Evolutionary conservation across 2,888 invertebrate species (phyloP).

Genomic region (Odontocolon sp.): DNA sequence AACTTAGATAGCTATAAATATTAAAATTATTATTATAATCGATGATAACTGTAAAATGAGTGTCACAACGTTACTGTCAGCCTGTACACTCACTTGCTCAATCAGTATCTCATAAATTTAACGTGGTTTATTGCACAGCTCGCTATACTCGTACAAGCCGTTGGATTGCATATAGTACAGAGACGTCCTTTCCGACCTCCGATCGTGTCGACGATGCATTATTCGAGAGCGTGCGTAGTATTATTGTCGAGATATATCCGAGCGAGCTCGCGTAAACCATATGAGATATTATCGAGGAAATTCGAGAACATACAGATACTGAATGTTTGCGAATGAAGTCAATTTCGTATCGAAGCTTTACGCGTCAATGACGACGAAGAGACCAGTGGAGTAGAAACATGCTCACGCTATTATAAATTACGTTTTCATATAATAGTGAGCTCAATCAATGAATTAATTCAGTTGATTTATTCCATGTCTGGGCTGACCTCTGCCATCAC

Average conservation of each 20-base stretch:
- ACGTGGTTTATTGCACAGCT: constrained; percentile 31
- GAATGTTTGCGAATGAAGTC: constrained; percentile 26
- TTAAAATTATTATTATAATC: too few relatives aligned
- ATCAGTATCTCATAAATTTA: constrained; percentile 31
- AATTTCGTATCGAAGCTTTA: constrained; percentile 59
- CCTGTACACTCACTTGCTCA: not conserved
- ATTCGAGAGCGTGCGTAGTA: constrained; percentile 31
- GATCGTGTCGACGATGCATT: constrained; percentile 27
- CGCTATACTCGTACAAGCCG: constrained; percentile 8
- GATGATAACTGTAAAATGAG: too few relatives aligned
- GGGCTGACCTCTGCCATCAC: not conserved
- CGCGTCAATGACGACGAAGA: constrained; percentile 49
- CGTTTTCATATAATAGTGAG: constrained; percentile 34
- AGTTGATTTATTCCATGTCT: constrained; percentile 33
- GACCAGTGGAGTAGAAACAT: constrained; percentile 52
- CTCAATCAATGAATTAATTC: constrained; percentile 44
- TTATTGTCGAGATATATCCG: constrained; percentile 49
- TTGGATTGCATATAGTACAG: constrained; percentile 1
- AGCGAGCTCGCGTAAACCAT: constrained; percentile 13
- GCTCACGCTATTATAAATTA: constrained; percentile 46
- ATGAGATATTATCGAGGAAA: constrained; percentile 47
- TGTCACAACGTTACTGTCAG: not conserved
- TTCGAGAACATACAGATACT: constrained; percentile 15
- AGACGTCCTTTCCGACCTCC: constrained; percentile 25
- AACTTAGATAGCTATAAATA: too few relatives aligned